Conservation (phyloP, 2,113 vertebrate genomes). For the Osmerus eperlanus region DNA sequence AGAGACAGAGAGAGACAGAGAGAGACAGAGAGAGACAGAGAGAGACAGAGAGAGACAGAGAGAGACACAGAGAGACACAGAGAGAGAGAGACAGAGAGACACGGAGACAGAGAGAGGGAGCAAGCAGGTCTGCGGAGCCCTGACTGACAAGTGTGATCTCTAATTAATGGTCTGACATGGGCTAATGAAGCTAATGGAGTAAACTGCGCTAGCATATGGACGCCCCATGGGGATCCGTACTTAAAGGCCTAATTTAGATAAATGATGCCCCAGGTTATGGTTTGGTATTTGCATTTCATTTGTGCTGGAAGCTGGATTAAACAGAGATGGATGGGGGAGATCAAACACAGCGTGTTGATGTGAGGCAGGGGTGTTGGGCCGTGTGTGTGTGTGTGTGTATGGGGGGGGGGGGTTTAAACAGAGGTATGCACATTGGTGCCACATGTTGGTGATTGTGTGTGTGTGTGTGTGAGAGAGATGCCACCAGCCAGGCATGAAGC, state of each 20-base stretch:
- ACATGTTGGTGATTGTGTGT: slow-evolving; percentile 16
- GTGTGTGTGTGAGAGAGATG: slow-evolving; percentile 5
- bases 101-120: background rate
- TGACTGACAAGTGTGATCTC: slow-evolving; percentile 60
- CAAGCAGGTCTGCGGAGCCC: slow-evolving; percentile 24
- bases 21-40: background rate
- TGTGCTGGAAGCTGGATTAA: slow-evolving; percentile 28
- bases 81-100: slow-evolving; percentile 11
- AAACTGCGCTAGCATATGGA: slow-evolving; percentile 69
- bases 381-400: slow-evolving; percentile 19
- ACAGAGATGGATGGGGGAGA: slow-evolving; percentile 34
- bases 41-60: slow-evolving; percentile 4
- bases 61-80: slow-evolving; percentile 16
- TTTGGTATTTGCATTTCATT: slow-evolving; percentile 68
- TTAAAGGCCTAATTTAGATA: slow-evolving; percentile 68
- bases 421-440: too few relatives aligned
- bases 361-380: slow-evolving; percentile 32
- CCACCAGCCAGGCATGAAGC: slow-evolving; percentile 36
- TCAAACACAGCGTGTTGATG: slow-evolving; percentile 47
- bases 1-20: background rate
- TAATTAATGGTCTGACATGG: slow-evolving; percentile 70
- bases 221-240: slow-evolving; percentile 58
- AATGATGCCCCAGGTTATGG: slow-evolving; percentile 66
- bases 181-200: slow-evolving; percentile 69
- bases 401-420: slow-evolving; percentile 35